Evolutionary conservation across 2,113 vertebrate genomes (phyloP), one percentile per base, ranked within the genome.

Genomic region (Prionailurus bengalensis): DNA sequence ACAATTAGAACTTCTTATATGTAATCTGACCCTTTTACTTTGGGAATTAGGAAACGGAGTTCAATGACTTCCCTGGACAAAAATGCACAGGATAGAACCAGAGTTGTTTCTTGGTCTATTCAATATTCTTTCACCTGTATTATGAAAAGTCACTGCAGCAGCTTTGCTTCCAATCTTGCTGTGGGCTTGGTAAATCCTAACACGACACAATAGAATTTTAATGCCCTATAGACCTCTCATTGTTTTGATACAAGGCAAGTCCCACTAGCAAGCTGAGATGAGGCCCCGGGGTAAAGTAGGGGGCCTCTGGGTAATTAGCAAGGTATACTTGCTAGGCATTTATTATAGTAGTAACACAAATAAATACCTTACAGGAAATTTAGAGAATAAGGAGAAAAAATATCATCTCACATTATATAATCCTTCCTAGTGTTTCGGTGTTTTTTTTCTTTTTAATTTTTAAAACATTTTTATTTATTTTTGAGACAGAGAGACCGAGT

Each of bases 301-400:
- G 14, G 8, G 3, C 25, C 36, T 65, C 17, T 31, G 36, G 36
- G 16, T 33, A 16, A 42, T 31, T 95, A 91, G 31, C 66, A 25
- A 39, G 33, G 33, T 63, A 80, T 31, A 88, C 68, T 70, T 87
- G 48, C 8, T 68, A 74, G 58, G 10, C 66, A 87, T 66, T 74
- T 81, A 80, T 86, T 96, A 76, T 68, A 91, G 74, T 82, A 86
- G 63, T 84, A 55, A 70, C 71, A 86, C 80, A 89, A 93, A 92
- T 89, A 81, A 93, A 83, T 68, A n/a, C 55, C 23, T 58, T 76
- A 94, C 15, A 70, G 42, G 94, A 86, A 74, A 81, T 66, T 81
- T 92, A 88, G 39, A 79, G 76, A 89, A 63, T 36, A 95, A 82
- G 53, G 36, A 93, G 23, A 27, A 94, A 87, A 85, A 16, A 21